Evolutionary conservation across 1,140 invertebrate species (phyloP), one percentile per base, ranked within the genome.

Genomic region (Cotesia glomerata): DNA sequence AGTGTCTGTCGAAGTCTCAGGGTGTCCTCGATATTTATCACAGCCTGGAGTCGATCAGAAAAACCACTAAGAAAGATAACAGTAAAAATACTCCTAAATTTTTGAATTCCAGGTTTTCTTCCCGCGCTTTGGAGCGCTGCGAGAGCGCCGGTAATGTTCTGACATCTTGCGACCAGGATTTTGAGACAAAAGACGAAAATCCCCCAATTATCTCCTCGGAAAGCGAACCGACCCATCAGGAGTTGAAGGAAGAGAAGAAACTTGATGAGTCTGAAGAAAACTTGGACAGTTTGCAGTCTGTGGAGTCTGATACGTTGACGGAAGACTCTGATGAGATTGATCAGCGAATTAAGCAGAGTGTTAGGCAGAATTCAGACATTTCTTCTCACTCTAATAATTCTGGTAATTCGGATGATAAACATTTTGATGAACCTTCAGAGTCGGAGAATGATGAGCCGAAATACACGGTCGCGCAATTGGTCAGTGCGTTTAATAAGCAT

Each of bases 1-100:
- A 85, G 59, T 86, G 85, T 73, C 76, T 90, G 32, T 90, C 89
- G 0, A 89, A 88, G 73, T 90, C 89, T 0, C 89, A 90, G 39
- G 89, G 89, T 58, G 88, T 89, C 18, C 71, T 90, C 64, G 86
- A 88, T 64, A 84, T 88, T 59, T 88, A 87, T 72, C 81, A 84
- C 54, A 86, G 85, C 35, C 75, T 87, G 13, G 85, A 87, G 68
- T 85, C 81, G n/a, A 70, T 87, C 0, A 81, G 69, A 35, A 73
- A 73, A 3, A 74, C 63, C n/a, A 71, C 71, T 13, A 71, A 70
- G 49, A 77, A 76, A 59, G 82, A 83, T 14, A 71, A 77, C 1
- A 75, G 83, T 1, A 84, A 87, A 34, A 85, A 86, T 26, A 80
- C 83, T 70, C 34, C 83, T 18, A 83, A 82, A 32, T 81, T 82